These are phyloP conservation scores for Ataeniobius toweri DNA, from an alignment of 2,797 vertebrate genomes.

Conservation along the genomic window DNA sequence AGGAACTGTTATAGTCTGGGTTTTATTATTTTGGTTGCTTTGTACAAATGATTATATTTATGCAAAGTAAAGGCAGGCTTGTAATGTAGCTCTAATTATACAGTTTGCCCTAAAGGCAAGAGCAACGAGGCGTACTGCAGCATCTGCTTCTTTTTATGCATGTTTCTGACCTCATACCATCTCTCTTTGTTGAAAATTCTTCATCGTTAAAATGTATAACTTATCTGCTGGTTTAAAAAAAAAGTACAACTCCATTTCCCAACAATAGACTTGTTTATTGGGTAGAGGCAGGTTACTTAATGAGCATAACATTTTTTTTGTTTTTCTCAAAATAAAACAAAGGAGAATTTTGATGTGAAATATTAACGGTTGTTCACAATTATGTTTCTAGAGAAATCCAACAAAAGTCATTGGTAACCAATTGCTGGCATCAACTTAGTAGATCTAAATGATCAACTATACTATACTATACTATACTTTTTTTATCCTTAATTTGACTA, in stretches of 20 bases:
- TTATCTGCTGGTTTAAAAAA: constrained; percentile 14
- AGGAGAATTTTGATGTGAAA: background rate
- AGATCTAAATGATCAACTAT: background rate
- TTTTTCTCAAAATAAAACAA: background rate
- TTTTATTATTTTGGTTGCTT: constrained; percentile 10
- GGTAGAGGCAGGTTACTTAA: constrained; percentile 16
- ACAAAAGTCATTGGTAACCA: too few relatives aligned
- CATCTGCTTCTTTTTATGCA: constrained; percentile 67
- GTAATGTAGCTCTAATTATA: constrained; percentile 67
- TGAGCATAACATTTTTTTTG: background rate
- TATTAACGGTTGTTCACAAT: background rate
- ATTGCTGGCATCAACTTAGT: too few relatives aligned
- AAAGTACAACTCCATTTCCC: background rate
- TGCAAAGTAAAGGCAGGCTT: constrained; percentile 46
- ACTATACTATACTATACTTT: too few relatives aligned
- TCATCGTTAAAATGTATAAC: constrained; percentile 54
- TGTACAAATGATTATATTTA: constrained; percentile 24
- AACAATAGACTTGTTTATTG: background rate
- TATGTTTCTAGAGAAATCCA: background rate
- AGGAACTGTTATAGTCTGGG: constrained; percentile 27
- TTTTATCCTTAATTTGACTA: background rate
- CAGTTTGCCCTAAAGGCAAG: constrained; percentile 62
- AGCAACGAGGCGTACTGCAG: constrained; percentile 62
- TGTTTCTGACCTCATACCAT: constrained; percentile 58
- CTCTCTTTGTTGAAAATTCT: constrained; percentile 48